A percentile compares a stretch with the other conserved stretches of the same genome.
phyloP scores from a whole-genome alignment of 2,113 vertebrate species.

The Sorex araneus region DNA sequence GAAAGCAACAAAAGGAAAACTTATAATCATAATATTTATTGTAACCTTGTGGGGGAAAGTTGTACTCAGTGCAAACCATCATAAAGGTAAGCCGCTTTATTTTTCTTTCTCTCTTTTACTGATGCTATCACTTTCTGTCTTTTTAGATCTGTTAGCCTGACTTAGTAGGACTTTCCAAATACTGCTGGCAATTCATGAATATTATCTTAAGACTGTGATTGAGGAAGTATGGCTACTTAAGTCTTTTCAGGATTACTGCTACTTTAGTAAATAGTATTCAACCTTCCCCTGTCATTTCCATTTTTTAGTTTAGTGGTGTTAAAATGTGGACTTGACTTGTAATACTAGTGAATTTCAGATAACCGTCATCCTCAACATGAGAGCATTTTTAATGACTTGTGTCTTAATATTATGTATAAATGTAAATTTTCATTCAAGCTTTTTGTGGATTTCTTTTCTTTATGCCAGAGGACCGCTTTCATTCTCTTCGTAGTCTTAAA shows the following conservation, averaged over 20 bases:
- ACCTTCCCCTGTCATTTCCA: conserved; percentile 45
- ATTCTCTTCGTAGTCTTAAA: neutral
- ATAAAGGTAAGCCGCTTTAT: conserved; percentile 92
- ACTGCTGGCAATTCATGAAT: neutral
- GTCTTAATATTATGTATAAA: neutral
- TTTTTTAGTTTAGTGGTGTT: conserved; percentile 39
- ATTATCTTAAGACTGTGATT: conserved; percentile 56
- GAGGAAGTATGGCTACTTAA: conserved; percentile 16
- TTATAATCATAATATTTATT: conserved; percentile 95
- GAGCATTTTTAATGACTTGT: conserved; percentile 46
- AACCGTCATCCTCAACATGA: conserved; percentile 59
- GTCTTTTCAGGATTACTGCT: conserved; percentile 44
- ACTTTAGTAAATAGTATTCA: conserved; percentile 49
- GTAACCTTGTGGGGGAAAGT: conserved; percentile 94
- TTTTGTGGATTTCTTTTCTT: conserved; percentile 48
- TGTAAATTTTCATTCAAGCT: neutral
- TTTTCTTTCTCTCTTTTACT: neutral
- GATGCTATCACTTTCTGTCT: no score
- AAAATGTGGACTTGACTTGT: conserved; percentile 58
- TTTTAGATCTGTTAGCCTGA: no score
- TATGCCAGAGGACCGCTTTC: neutral
- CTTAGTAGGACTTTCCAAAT: no score
- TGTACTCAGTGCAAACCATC: conserved; percentile 91
- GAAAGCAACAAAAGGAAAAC: conserved; percentile 94
- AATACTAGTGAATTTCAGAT: conserved; percentile 53